Evolutionary conservation across 2,888 invertebrate genomes (phyloP).

Genomic region (Dysmachus trigonus): DNA sequence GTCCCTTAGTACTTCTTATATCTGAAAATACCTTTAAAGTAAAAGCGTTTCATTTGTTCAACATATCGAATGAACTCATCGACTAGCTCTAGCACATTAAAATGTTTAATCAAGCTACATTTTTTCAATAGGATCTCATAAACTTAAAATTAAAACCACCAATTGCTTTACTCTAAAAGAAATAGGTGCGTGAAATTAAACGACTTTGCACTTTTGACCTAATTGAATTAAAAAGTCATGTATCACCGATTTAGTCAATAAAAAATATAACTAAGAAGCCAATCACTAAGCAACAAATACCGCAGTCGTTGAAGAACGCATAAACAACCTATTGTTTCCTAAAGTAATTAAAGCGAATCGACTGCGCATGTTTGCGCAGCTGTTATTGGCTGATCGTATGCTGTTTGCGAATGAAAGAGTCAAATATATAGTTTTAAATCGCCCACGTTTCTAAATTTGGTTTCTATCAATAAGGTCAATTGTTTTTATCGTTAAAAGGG

Average conservation of each 20-base stretch:
- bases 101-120: too few relatives aligned
- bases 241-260: neutral
- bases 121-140: too few relatives aligned
- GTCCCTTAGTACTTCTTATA: too few relatives aligned
- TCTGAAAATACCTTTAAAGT: too few relatives aligned
- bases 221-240: neutral
- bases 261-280: neutral
- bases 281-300: neutral
- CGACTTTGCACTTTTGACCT: neutral
- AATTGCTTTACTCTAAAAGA: neutral
- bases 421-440: neutral
- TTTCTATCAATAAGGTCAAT: neutral
- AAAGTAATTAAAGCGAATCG: neutral
- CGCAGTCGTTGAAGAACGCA: neutral
- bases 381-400: neutral
- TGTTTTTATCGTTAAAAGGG: neutral
- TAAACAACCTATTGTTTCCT: neutral
- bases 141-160: too few relatives aligned
- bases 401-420: neutral
- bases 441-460: neutral
- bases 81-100: too few relatives aligned
- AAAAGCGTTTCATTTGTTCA: too few relatives aligned
- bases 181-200: neutral
- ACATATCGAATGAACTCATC: too few relatives aligned
- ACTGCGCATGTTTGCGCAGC: neutral